Conservation (phyloP, 2,888 invertebrate species). For the Drosophila trichaetosa region DNA sequence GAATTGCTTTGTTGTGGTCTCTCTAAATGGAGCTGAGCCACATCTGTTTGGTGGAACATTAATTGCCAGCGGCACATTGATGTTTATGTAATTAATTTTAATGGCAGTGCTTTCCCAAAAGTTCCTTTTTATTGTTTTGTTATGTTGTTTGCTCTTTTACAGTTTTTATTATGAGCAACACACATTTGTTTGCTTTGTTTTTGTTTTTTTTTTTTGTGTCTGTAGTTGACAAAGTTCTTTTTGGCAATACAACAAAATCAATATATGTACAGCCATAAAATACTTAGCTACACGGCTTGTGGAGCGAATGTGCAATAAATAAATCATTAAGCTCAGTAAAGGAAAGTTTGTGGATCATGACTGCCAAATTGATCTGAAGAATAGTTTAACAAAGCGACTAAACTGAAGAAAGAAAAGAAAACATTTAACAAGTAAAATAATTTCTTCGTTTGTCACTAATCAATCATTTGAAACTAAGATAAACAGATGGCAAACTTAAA, state of each 20-base stretch:
- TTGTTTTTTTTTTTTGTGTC: neutral
- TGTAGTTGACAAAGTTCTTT: slow-evolving; percentile 35
- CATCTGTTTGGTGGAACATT: slow-evolving; percentile 54
- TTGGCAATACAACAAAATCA: slow-evolving; percentile 37
- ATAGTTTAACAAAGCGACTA: neutral
- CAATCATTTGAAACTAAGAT: neutral
- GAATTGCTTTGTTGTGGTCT: slow-evolving; percentile 57
- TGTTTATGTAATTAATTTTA: slow-evolving; percentile 79
- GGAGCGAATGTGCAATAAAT: slow-evolving; percentile 60
- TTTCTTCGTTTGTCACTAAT: no score
- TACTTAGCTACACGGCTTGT: slow-evolving; percentile 41
- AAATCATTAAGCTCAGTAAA: slow-evolving; percentile 45
- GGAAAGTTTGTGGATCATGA: neutral
- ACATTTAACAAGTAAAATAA: neutral
- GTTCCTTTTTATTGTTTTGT: slow-evolving; percentile 50
- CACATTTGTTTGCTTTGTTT: neutral
- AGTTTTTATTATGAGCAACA: slow-evolving; percentile 37
- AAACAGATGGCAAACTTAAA: neutral
- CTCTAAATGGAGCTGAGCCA: slow-evolving; percentile 8
- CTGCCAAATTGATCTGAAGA: neutral
- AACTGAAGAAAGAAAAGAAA: neutral
- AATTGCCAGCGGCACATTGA: slow-evolving; percentile 74
- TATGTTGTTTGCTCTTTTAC: slow-evolving; percentile 41
- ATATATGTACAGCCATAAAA: slow-evolving; percentile 50
- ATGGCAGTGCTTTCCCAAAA: slow-evolving; percentile 63